Evolutionary conservation across 2,888 invertebrate genomes (phyloP).

Genomic region (Cephalotes varians): DNA sequence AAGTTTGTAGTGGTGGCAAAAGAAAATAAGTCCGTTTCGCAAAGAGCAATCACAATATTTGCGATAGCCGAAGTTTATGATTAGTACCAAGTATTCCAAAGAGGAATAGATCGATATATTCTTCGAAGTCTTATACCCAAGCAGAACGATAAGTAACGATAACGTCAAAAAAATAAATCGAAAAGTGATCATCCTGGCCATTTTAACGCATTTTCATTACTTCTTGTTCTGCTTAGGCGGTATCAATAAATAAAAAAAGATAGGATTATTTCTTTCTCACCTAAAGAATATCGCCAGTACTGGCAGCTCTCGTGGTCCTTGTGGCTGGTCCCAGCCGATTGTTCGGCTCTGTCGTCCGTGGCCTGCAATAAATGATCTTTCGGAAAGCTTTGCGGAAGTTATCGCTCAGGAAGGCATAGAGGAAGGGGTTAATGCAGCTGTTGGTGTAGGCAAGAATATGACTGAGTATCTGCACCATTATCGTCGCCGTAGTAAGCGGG

Average conservation of each 20-base stretch:
- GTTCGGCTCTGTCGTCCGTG: slow-evolving; percentile 85
- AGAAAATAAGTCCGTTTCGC: background rate
- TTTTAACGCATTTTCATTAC: no score
- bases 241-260: background rate
- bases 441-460: slow-evolving; percentile 96
- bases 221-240: no score
- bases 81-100: background rate
- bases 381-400: slow-evolving; percentile 97
- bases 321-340: slow-evolving; percentile 87
- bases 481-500: slow-evolving; percentile 89
- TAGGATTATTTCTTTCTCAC: slow-evolving; percentile 83
- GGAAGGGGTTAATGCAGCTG: slow-evolving; percentile 97
- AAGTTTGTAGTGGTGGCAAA: background rate
- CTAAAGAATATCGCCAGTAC: slow-evolving; percentile 89
- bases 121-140: background rate
- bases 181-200: no score
- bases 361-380: slow-evolving; percentile 89
- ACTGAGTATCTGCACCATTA: slow-evolving; percentile 92
- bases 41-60: background rate
- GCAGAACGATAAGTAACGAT: no score
- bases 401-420: slow-evolving; percentile 97
- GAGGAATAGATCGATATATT: background rate
- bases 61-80: background rate
- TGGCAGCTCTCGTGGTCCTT: slow-evolving; percentile 90
- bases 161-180: no score